Conservation (phyloP, 1,140 invertebrate species). For the Atta colombica region DNA sequence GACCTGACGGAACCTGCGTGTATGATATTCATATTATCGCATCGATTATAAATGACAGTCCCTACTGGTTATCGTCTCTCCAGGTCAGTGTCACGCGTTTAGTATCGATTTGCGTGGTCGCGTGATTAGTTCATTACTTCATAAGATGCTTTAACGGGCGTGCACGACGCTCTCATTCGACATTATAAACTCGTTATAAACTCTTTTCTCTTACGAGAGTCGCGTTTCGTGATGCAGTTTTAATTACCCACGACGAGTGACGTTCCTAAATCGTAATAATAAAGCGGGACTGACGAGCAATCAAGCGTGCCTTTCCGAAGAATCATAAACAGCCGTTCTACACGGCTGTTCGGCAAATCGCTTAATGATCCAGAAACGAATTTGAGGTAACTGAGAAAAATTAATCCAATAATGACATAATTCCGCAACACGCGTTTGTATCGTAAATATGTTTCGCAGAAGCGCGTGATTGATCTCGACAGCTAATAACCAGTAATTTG, state of each 20-base stretch:
- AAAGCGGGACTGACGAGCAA: conserved; percentile 39
- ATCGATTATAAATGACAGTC: conserved; percentile 12
- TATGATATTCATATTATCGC: not conserved
- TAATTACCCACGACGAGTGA: conserved; percentile 43
- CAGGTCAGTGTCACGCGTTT: conserved; percentile 44
- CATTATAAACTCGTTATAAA: conserved; percentile 36
- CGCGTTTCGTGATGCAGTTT: conserved; percentile 3
- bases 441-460: not conserved
- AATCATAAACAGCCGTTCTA: conserved; percentile 27
- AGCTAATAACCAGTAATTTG: not conserved
- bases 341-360: conserved; percentile 5
- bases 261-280: conserved; percentile 58
- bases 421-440: not conserved
- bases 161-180: conserved; percentile 16
- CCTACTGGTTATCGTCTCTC: conserved; percentile 34
- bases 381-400: conserved; percentile 45
- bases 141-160: not conserved
- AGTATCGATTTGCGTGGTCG: conserved; percentile 42
- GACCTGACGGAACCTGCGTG: conserved; percentile 25
- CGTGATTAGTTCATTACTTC: conserved; percentile 19
- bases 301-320: conserved; percentile 41
- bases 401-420: conserved; percentile 41
- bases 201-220: not conserved
- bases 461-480: not conserved
- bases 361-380: conserved; percentile 58